Conservation (phyloP, 92 coral and sea anemone species). For the Meandrina meandrites region DNA sequence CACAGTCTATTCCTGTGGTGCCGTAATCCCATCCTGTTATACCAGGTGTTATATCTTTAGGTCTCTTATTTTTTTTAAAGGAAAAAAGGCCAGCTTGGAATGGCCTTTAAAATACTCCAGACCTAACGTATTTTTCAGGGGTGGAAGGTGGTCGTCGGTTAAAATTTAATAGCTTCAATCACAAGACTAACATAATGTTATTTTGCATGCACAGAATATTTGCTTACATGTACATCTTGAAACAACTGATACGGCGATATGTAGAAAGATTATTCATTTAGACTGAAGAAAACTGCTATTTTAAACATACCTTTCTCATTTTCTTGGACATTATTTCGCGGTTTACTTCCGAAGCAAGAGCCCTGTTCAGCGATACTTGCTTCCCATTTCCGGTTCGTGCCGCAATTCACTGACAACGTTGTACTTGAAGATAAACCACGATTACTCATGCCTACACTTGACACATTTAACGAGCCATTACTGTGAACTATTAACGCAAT, state of each 20-base stretch:
- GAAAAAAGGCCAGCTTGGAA: no score
- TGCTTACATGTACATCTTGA: no score
- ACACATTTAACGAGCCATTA: neutral
- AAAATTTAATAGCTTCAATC: neutral
- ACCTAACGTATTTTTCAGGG: no score
- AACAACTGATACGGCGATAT: neutral
- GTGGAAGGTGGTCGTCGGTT: neutral
- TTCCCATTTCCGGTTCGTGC: slow-evolving; percentile 12
- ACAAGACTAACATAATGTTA: no score
- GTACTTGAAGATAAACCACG: neutral
- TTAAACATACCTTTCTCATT: neutral
- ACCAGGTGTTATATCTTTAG: no score
- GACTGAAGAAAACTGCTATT: neutral
- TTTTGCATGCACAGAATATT: no score
- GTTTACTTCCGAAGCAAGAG: neutral
- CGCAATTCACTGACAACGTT: slow-evolving; percentile 3
- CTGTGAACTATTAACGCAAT: neutral
- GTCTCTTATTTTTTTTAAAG: no score
- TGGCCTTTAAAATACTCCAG: no score
- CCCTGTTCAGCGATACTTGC: neutral
- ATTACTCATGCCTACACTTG: neutral
- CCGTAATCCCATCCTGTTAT: no score
- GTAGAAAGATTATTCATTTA: neutral
- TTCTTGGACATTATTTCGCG: neutral
- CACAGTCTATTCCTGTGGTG: no score